Base-by-base conservation (phyloP, 1,140 invertebrate genomes). In the Colletes latitarsis region DNA sequence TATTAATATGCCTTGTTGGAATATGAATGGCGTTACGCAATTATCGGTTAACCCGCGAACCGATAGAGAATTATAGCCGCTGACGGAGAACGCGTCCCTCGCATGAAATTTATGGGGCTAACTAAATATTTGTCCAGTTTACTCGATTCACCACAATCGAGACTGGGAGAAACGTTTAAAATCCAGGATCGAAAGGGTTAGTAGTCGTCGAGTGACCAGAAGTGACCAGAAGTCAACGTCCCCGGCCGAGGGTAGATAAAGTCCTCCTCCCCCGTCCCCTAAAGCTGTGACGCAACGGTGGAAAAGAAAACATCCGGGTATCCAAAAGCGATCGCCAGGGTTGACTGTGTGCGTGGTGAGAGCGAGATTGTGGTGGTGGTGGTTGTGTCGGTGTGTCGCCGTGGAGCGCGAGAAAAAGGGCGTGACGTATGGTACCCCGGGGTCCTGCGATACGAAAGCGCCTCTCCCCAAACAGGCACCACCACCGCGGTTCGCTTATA, bases 381-480 rank as follows among this genome's bases (percentile, higher is more conserved):
- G 60, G 81, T 58, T 30, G 78, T 60, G 49, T 49, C 49, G 9
- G 10, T 12, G 10, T 10, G 60, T 82, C 41, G 72, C 69, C 69
- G 2, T 68, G 80, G 77, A 67, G 79, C 63, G 77, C 66, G 85
- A 89, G 71, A 84, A 90, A 89, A 90, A 91, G 89, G 90, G 89
- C 84, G 88, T 89, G 83, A 89, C 78, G 80, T 86, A 84, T 85
- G 83, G 71, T 85, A 85, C 76, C 86, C 85, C 69, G 83, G 79
- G 87, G 83, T 88, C 81, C 82, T 84, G 66, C 82, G 72, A 81
- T 72, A 58, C 67, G 82, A 89, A 89, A 88, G 84, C 79, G 77
- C 78, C 83, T 85, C 77, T 82, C 83, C 82, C 30, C 60, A 15
- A 85, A 89, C 86, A 82, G 89, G 81, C 85, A 85, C 85, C 86